These are phyloP conservation scores for Psilanteris sp. DNA, from an alignment of 1,140 invertebrate genomes.

Conservation along the genomic window DNA sequence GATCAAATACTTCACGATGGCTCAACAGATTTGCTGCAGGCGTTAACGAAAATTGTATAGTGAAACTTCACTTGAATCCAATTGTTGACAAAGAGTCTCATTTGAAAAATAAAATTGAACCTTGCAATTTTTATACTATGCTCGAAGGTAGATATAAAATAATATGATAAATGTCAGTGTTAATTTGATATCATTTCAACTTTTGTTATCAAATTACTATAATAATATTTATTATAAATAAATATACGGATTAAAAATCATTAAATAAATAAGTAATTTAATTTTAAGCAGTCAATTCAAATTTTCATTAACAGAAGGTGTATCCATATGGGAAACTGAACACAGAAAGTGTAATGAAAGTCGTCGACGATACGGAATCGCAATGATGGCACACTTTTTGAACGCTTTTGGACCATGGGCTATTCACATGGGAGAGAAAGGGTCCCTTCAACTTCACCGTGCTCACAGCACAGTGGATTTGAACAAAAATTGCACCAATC, in stretches of 20 bases:
- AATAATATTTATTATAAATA: too few species aligned
- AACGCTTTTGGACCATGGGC: constrained; percentile 79
- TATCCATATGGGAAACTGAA: constrained; percentile 70
- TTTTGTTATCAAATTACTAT: too few species aligned
- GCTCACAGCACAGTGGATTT: constrained; percentile 75
- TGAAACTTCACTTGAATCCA: constrained; percentile 72
- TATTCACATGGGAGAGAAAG: constrained; percentile 76
- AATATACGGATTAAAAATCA: too few species aligned
- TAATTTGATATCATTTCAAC: too few species aligned
- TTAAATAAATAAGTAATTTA: too few species aligned
- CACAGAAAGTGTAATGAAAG: constrained; percentile 19
- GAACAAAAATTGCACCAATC: too few species aligned
- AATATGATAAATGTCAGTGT: too few species aligned
- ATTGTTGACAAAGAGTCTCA: constrained; percentile 39
- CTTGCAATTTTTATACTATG: constrained; percentile 41
- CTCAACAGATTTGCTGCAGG: constrained; percentile 76
- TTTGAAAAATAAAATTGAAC: constrained; percentile 1
- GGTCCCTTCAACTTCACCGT: constrained; percentile 73
- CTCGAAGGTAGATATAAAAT: too few species aligned
- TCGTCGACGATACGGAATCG: constrained; percentile 75
- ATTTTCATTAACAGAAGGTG: constrained; percentile 54
- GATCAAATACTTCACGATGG: neutral
- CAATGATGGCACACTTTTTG: constrained; percentile 76
- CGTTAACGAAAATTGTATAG: constrained; percentile 77
- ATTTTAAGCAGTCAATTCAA: too few species aligned